Base-by-base conservation (phyloP, 2,797 vertebrate species). In the Yasuhikotakia modesta region DNA sequence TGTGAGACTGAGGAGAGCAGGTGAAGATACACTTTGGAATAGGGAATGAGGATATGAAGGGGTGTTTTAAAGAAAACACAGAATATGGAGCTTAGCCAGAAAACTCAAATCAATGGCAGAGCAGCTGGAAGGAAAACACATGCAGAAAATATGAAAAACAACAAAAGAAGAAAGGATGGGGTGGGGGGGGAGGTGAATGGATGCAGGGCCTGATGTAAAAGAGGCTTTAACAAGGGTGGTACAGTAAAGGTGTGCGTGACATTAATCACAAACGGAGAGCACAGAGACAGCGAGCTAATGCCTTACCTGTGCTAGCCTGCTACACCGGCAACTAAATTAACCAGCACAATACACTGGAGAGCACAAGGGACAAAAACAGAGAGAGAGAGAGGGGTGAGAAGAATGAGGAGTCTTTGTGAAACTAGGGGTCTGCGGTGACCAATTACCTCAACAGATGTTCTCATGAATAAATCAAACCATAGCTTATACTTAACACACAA, bases 361-460 rank as follows among this genome's bases (percentile, higher is more conserved):
- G 45, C 43, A 52, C 13, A 60, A 58, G 4, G 27, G 32, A 21
- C 16, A 50, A 16, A 67, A 63, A 73, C 52, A 60, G 32, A 22
- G 19, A 64, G 52, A 22, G 46, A 63, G 53, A n/a, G 57, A 39
- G 19, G 27, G 30, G 57, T 22, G 19, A 57, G 53, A 57, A 24
- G 58, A 21, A 63, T 32, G 46, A 17, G 68, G 24, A 55, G 50
- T 39, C 19, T 46, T 57, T 39, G 30, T 17, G 22, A 80, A 63
- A 30, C 43, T 76, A 70, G 66, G 60, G 1, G 70, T 78, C 52
- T 63, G 10, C 50, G 2, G 16, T 67, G 70, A 63, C 70, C 66
- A 84, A 77, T 76, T 66, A 75, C 65, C 46, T 55, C 78, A 77
- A 73, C 50, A 81, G 72, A 77, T 55, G 63, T 50, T 13, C 50